Conservation (phyloP, 2,888 invertebrate genomes). For the Neoscelio sp. region DNA sequence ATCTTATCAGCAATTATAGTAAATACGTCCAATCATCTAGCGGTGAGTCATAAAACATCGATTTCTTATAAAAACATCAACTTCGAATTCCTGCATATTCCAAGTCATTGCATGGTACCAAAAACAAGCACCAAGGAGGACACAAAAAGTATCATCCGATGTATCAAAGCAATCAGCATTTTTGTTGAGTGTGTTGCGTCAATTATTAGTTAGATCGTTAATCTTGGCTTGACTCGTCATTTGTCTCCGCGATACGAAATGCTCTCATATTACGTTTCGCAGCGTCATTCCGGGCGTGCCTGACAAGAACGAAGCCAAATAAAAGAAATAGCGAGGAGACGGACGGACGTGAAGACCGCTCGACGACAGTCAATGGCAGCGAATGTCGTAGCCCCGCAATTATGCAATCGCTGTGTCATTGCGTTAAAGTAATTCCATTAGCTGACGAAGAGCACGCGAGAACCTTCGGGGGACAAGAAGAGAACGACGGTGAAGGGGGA, state of each 20-base stretch:
- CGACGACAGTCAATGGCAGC: constrained; percentile 65
- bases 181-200: constrained; percentile 57
- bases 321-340: constrained; percentile 48
- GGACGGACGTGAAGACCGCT: constrained; percentile 60
- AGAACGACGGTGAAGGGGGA: constrained; percentile 11
- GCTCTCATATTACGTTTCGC: constrained; percentile 62
- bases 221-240: constrained; percentile 66
- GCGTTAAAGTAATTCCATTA: constrained; percentile 82
- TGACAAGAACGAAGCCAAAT: constrained; percentile 54
- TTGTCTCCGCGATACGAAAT: constrained; percentile 65
- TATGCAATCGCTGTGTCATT: constrained; percentile 82
- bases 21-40: constrained; percentile 25
- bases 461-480: constrained; percentile 18
- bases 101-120: constrained; percentile 15
- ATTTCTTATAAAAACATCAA: constrained; percentile 45
- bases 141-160: constrained; percentile 45
- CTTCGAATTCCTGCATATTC: constrained; percentile 27
- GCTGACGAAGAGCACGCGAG: constrained; percentile 71
- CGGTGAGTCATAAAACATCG: constrained; percentile 29
- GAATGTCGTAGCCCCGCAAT: constrained; percentile 68
- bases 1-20: constrained; percentile 5
- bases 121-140: constrained; percentile 19
- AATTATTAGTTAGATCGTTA: constrained; percentile 66
- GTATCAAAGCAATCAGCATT: constrained; percentile 60
- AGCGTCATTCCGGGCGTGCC: constrained; percentile 65